These are phyloP conservation scores for Chloromyia formosa DNA, from an alignment of 2,888 invertebrate genomes.

Conservation along the genomic window DNA sequence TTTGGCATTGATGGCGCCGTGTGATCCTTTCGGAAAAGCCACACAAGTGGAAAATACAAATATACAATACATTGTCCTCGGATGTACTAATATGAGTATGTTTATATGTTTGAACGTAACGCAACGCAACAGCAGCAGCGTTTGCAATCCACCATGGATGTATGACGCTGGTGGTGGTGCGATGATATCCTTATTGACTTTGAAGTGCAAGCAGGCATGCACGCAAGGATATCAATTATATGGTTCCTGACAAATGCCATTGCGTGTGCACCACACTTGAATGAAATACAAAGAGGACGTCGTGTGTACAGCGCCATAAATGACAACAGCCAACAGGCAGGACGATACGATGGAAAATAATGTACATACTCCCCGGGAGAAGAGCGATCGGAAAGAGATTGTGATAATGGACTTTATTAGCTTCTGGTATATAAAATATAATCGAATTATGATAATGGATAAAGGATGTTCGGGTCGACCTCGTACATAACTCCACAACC, in stretches of 20 bases:
- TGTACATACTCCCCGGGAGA: not conserved
- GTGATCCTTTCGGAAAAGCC: conserved; percentile 8
- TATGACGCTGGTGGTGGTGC: not conserved
- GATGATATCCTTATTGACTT: conserved; percentile 41
- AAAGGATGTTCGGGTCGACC: too few species aligned
- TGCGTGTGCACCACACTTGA: conserved; percentile 34
- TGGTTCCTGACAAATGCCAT: conserved; percentile 41
- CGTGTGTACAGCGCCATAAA: not conserved
- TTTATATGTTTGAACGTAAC: not conserved
- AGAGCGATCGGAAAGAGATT: not conserved
- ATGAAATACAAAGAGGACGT: not conserved
- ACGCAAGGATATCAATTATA: conserved; percentile 41
- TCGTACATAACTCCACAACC: too few species aligned
- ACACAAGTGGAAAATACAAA: conserved; percentile 40
- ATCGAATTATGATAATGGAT: not conserved
- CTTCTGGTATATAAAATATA: not conserved
- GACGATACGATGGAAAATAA: not conserved
- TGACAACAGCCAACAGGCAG: not conserved
- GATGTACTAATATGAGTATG: not conserved
- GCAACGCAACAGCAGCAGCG: too few species aligned
- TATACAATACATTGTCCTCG: conserved; percentile 6
- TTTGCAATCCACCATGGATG: too few species aligned
- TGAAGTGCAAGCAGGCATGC: conserved; percentile 38
- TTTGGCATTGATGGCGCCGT: too few species aligned
- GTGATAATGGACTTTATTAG: not conserved